These are phyloP conservation scores for Physocephala rufipes DNA, from an alignment of 2,888 invertebrate genomes.

Conservation along the genomic window DNA sequence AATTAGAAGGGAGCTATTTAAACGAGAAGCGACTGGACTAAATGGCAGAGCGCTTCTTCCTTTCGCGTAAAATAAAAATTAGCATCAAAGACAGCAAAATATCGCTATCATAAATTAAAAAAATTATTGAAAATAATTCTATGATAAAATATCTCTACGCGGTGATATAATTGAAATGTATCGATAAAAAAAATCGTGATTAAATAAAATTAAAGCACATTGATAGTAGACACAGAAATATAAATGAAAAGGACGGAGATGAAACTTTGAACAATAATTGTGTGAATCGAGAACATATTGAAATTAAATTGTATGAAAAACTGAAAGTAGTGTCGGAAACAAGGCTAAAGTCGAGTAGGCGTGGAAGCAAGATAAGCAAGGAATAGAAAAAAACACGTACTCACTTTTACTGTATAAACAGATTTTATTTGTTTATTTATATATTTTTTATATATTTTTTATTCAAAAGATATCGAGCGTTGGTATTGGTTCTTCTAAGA, in stretches of 20 bases:
- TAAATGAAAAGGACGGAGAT: not conserved
- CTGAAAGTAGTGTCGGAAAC: not conserved
- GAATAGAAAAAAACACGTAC: too few species aligned
- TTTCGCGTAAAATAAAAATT: too few species aligned
- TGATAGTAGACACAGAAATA: not conserved
- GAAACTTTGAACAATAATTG: not conserved
- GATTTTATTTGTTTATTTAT: not conserved
- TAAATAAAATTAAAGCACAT: not conserved
- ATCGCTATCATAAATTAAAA: not conserved
- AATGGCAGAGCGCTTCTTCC: too few species aligned
- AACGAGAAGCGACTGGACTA: too few species aligned
- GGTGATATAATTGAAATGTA: not conserved
- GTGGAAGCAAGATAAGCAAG: too few species aligned
- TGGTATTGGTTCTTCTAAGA: not conserved
- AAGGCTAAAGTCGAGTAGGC: too few species aligned
- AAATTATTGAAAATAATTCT: not conserved
- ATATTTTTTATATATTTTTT: not conserved
- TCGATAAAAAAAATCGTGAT: not conserved
- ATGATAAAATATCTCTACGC: not conserved
- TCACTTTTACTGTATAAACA: too few species aligned
- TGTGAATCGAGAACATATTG: not conserved
- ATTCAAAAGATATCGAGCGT: not conserved
- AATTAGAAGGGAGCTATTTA: too few species aligned
- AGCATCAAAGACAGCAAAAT: too few species aligned
- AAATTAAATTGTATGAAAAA: not conserved